Percentiles rank a stretch among this genome's conserved stretches.
Evolutionary conservation across 2,113 vertebrate species (phyloP).

Genomic region (Oceanodroma tethys): DNA sequence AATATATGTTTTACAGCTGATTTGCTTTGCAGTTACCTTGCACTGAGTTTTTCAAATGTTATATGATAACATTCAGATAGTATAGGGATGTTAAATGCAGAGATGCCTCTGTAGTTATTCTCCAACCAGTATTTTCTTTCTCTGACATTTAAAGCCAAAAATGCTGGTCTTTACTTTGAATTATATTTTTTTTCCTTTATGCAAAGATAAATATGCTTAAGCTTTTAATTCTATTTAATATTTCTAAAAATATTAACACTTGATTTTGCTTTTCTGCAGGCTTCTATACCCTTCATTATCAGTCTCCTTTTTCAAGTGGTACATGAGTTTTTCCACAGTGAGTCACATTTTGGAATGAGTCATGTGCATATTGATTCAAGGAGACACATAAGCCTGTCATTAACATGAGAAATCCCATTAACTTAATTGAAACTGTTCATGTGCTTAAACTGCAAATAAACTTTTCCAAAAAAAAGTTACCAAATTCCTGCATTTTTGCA

Average conservation of each 20-base stretch:
- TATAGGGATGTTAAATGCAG: background rate
- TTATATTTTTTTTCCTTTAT: background rate
- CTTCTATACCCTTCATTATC: background rate
- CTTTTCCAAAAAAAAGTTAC: background rate
- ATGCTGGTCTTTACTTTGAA: background rate
- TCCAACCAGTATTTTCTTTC: background rate
- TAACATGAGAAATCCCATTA: conserved; percentile 36
- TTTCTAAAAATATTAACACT: background rate
- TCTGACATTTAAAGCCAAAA: background rate
- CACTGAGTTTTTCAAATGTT: conserved; percentile 6
- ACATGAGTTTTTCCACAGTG: background rate
- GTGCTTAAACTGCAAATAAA: background rate
- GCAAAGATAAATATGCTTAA: background rate
- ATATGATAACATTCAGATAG: background rate
- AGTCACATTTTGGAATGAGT: conserved; percentile 49
- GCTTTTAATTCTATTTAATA: background rate
- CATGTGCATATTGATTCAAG: conserved; percentile 25
- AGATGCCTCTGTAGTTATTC: background rate
- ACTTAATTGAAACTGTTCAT: background rate
- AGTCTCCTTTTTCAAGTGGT: background rate
- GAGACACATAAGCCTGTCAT: background rate
- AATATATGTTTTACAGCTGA: conserved; percentile 30
- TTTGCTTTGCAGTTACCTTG: conserved; percentile 26
- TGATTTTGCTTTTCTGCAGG: background rate
- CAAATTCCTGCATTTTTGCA: background rate